These are phyloP conservation scores for Kuschelorhynchus macadamiae DNA, from an alignment of 2,888 invertebrate genomes.

Conservation along the genomic window DNA sequence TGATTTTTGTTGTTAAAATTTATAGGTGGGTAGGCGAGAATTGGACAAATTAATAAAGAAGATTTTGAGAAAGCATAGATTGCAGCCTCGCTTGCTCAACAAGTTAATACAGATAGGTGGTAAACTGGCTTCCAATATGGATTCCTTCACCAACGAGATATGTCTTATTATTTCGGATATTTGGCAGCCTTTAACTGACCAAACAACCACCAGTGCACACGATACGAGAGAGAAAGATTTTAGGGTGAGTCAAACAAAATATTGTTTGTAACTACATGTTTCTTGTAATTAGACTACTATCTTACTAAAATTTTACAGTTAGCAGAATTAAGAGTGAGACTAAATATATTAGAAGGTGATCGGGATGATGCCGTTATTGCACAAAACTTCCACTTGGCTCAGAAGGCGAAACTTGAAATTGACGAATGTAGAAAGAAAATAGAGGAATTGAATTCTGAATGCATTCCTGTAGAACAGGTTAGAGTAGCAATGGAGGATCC, in stretches of 20 bases:
- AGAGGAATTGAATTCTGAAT: conserved; percentile 41
- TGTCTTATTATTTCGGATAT: conserved; percentile 59
- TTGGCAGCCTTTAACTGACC: conserved; percentile 54
- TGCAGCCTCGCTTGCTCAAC: conserved; percentile 51
- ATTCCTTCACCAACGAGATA: conserved; percentile 55
- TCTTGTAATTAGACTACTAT: neutral
- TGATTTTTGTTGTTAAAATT: no score
- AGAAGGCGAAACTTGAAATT: conserved; percentile 53
- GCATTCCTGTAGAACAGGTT: conserved; percentile 3
- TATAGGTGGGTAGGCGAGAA: conserved; percentile 56
- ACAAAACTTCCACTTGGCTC: conserved; percentile 56
- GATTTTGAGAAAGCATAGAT: conserved; percentile 51
- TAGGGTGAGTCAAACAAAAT: conserved; percentile 45
- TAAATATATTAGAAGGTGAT: conserved; percentile 56
- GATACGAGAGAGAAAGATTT: conserved; percentile 50
- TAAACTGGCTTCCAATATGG: conserved; percentile 51
- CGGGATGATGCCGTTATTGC: conserved; percentile 56
- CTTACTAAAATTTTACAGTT: conserved; percentile 50
- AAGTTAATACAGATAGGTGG: conserved; percentile 55
- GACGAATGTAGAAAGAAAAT: conserved; percentile 51
- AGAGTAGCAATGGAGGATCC: conserved; percentile 49
- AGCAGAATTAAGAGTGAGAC: conserved; percentile 56
- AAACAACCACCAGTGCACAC: conserved; percentile 38
- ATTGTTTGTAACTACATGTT: neutral
- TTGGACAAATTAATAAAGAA: conserved; percentile 51